Base-by-base conservation (phyloP, 2,888 invertebrate species). In the Drosophila leonis region DNA sequence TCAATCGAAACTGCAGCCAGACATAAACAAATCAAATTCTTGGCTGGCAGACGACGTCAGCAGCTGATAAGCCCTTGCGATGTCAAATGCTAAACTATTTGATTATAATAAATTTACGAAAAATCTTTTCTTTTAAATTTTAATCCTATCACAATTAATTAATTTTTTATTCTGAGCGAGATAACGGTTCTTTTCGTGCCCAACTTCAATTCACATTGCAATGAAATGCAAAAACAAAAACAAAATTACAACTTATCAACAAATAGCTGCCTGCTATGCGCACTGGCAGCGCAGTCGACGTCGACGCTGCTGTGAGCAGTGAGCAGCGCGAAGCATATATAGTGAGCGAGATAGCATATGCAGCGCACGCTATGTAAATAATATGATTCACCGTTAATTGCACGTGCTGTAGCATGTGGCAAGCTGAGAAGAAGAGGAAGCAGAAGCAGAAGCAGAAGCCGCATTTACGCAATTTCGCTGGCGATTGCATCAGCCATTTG, bases 401-500 rank as follows among this genome's bases (percentile, higher is more conserved):
- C 72, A 68, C 73, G 62, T 67, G 78, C 61, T 73, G 77, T 60
- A 62, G 68, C 59, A 37, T 68, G 74, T 59, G 72, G 69, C 70
- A 72, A 51, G 56, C 33, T 41, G 13, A n/a, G n/a, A n/a, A n/a
- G n/a, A n/a, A n/a, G n/a, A n/a, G n/a, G n/a, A n/a, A n/a, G n/a
- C n/a, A n/a, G n/a, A 37, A 60, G 35, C 15, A 29, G 24, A 9
- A 20, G 24, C 44, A 41, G 13, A 9, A 31, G 64, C 39, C 54
- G 1, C 54, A 3, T 42, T 83, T 66, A 76, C 55, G 56, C 71
- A 81, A 76, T 64, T 57, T 31, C 35, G 39, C 15, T 29, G 2
- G 8, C n/a, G 52, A 90, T 90, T 89, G 90, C 89, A 75, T 89
- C 89, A 89, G 82, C 88, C 85, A 78, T 71, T 76, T 80, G 65